These are phyloP conservation scores for Malachius bipustulatus DNA, from an alignment of 2,888 invertebrate species.

Conservation along the genomic window DNA sequence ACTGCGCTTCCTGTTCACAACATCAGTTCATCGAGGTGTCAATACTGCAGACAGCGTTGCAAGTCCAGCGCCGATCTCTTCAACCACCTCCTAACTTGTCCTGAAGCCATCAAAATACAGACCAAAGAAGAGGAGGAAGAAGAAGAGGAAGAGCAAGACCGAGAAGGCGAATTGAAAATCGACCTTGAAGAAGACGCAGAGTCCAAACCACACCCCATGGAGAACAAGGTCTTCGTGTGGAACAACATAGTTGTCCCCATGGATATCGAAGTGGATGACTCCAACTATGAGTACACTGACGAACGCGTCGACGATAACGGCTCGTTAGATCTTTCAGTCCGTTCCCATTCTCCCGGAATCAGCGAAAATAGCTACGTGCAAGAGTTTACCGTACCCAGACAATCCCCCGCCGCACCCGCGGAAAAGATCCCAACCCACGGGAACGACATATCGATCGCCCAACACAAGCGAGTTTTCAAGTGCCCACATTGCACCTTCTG, in stretches of 20 bases:
- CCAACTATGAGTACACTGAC: constrained; percentile 33
- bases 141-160: constrained; percentile 18
- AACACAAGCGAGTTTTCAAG: constrained; percentile 72
- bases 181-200: constrained; percentile 21
- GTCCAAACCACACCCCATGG: constrained; percentile 58
- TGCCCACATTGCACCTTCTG: constrained; percentile 88
- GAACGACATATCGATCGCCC: constrained; percentile 45
- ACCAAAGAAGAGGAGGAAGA: constrained; percentile 14
- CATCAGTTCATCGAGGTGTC: constrained; percentile 66
- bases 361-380: constrained; percentile 30
- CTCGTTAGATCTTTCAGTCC: constrained; percentile 32
- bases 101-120: constrained; percentile 39
- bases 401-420: constrained; percentile 11
- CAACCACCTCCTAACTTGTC: constrained; percentile 62
- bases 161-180: constrained; percentile 22
- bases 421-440: constrained; percentile 51
- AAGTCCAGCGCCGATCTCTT: constrained; percentile 72
- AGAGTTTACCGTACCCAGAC: constrained; percentile 10
- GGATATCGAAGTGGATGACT: constrained; percentile 32
- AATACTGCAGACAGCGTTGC: constrained; percentile 75
- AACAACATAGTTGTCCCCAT: constrained; percentile 49
- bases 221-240: constrained; percentile 73
- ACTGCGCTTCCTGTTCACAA: constrained; percentile 34
- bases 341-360: constrained; percentile 33
- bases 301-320: constrained; percentile 33